Evolutionary conservation across 2,113 vertebrate genomes (phyloP), one percentile per base, ranked within the genome.

Genomic region (Caracal caracal): DNA sequence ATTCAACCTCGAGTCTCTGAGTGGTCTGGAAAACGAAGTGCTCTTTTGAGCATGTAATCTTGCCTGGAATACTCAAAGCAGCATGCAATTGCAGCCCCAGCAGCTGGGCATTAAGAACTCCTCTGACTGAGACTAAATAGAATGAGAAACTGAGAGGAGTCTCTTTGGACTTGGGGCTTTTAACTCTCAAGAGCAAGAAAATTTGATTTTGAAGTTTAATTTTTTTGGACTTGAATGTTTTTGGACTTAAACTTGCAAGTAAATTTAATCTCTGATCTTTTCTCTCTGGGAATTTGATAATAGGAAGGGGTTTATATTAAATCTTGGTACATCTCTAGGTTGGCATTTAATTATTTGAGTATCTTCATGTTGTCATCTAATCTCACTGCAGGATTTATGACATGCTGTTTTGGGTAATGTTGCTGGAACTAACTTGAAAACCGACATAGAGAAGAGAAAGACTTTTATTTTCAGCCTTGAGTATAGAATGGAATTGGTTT

Each of bases 181-280:
- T 86, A 90, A 61, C 40, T 95, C 63, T 94, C 66, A 91, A 71
- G n/a, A 78, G 51, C 51, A 91, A 95, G 78, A 94, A 75, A 78
- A 86, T 82, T 93, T 93, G 37, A 73, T 79, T 96, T 91, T 68
- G 37, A 91, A 85, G 37, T 86, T 88, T n/a, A 93, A 33, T 90
- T 90, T 56, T 47, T 92, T 86, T 92, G 79, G 47, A 97, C 26
- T 63, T 97, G 76, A 93, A 92, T 96, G 78, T 81, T 96, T 96
- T 95, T 65, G 49, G 43, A 83, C 49, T 94, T 89, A 68, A 88
- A 86, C 37, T 95, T 93, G 35, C 19, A 93, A 97, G 95, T 33
- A 94, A 85, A 95, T 96, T 95, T 95, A 97, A 92, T 92, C 90
- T 92, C n/a, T 94, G 47, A 84, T 80, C 33, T 93, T 85, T 88